Conservation (phyloP, 1,140 invertebrate genomes). For the Gyrodactylus salaris region DNA sequence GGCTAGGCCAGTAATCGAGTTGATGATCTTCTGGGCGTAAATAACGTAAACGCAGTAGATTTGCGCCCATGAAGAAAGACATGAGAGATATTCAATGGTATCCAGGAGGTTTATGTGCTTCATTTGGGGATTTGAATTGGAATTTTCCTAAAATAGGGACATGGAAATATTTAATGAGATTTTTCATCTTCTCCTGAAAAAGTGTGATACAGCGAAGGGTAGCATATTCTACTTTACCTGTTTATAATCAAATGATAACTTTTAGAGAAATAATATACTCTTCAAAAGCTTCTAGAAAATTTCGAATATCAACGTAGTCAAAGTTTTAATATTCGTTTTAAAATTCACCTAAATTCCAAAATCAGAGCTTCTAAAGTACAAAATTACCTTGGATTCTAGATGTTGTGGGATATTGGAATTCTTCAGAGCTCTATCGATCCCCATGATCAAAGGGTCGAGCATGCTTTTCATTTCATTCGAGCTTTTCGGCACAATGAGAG, state of each 20-base stretch:
- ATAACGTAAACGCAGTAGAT: not conserved
- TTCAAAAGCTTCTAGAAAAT: too few relatives aligned
- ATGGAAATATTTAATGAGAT: too few relatives aligned
- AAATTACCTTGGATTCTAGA: not conserved
- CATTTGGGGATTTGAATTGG: too few relatives aligned
- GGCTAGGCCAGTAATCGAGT: not conserved
- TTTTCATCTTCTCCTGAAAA: too few relatives aligned
- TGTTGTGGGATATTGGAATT: not conserved
- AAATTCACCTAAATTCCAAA: too few relatives aligned
- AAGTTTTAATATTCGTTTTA: too few relatives aligned
- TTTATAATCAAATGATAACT: too few relatives aligned
- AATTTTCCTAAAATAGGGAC: too few relatives aligned
- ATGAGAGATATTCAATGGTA: not conserved
- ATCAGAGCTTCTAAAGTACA: not conserved
- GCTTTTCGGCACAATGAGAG: not conserved
- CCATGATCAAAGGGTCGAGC: not conserved
- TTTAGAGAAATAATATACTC: too few relatives aligned
- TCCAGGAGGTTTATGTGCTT: not conserved
- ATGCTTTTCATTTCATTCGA: not conserved
- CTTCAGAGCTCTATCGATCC: not conserved
- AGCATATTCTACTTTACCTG: too few relatives aligned
- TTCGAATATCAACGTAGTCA: too few relatives aligned
- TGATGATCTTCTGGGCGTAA: not conserved
- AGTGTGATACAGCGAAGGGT: too few relatives aligned
- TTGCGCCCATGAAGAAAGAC: not conserved